phyloP scores from a whole-genome alignment of 2,888 invertebrate genomes.

The Chromoteleia sp. region DNA sequence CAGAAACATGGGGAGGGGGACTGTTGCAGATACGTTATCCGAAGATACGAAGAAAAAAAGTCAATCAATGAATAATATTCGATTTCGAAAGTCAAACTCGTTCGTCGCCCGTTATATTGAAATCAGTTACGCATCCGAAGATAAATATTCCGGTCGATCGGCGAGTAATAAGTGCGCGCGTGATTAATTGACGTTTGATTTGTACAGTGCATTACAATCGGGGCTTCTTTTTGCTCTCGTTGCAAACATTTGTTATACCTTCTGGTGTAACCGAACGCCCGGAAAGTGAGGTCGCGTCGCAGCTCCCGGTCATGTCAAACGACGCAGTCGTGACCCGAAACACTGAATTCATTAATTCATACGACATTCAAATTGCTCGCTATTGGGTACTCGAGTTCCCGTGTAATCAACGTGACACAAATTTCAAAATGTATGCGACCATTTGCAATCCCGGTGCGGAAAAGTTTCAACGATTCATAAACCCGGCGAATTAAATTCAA shows the following conservation, averaged over 20 bases:
- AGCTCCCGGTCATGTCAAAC: constrained; percentile 36
- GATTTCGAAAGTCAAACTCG: constrained; percentile 26
- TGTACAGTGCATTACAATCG: neutral
- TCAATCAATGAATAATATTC: neutral
- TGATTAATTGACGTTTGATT: constrained; percentile 48
- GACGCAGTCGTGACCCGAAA: constrained; percentile 43
- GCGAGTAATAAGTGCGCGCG: constrained; percentile 33
- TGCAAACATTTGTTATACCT: neutral
- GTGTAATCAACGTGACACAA: constrained; percentile 61
- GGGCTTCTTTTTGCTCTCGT: neutral
- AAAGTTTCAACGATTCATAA: neutral
- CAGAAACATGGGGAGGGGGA: no score
- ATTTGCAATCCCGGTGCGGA: constrained; percentile 19
- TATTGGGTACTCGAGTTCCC: constrained; percentile 42
- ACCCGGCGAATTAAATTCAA: constrained; percentile 9
- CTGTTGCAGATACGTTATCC: neutral
- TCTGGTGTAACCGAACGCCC: no score
- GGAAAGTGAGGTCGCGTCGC: no score
- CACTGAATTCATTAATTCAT: constrained; percentile 44
- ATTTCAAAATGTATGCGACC: constrained; percentile 50
- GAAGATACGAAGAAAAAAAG: neutral
- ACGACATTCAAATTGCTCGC: constrained; percentile 45
- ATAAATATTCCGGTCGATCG: constrained; percentile 30
- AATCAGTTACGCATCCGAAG: constrained; percentile 30
- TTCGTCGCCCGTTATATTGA: constrained; percentile 19